Evolutionary conservation across 2,797 vertebrate genomes (phyloP).

Genomic region (Danio aesculapii): DNA sequence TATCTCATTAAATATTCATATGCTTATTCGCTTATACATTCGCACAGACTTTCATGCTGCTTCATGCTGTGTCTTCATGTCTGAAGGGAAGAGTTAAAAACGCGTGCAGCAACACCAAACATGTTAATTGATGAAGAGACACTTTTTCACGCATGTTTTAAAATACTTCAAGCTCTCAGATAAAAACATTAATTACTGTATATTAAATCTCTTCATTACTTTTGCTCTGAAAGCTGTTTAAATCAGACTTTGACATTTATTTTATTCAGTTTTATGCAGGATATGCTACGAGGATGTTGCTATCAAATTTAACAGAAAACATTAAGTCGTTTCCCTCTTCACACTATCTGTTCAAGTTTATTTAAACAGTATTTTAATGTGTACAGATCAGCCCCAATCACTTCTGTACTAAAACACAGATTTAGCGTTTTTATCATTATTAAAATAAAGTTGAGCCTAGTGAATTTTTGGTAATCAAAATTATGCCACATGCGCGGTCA

Average conservation of each 20-base stretch:
- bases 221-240: background rate
- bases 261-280: background rate
- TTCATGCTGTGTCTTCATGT: background rate
- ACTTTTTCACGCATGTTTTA: background rate
- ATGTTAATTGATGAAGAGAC: background rate
- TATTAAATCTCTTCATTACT: too few relatives aligned
- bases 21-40: background rate
- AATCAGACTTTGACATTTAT: background rate
- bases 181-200: background rate
- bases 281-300: background rate
- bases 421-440: background rate
- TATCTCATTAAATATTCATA: constrained; percentile 5
- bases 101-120: background rate
- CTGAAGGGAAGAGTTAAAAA: background rate
- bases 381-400: background rate
- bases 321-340: background rate
- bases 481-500: background rate
- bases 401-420: background rate
- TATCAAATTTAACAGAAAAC: background rate
- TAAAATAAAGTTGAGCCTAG: background rate
- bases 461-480: background rate
- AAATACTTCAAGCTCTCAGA: background rate
- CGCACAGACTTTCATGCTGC: background rate
- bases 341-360: background rate
- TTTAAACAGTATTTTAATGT: background rate